Evolutionary conservation across 2,113 vertebrate species (phyloP).

Genomic region (Erythrolamprus reginae): DNA sequence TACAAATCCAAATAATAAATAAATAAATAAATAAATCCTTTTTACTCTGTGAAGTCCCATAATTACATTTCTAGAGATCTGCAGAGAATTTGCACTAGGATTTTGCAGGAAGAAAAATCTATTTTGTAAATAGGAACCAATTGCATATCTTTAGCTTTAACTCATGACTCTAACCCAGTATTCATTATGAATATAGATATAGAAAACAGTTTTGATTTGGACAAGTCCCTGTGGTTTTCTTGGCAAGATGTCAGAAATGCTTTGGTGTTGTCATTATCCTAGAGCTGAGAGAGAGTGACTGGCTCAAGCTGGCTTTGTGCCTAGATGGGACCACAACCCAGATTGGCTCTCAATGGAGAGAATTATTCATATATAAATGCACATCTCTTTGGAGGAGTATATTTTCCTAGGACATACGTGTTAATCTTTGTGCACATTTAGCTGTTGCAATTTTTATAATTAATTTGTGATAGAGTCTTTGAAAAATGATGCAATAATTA

Average conservation of each 20-base stretch:
- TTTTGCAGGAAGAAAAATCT: neutral
- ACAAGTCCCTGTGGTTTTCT: neutral
- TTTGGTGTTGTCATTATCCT: neutral
- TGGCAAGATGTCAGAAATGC: neutral
- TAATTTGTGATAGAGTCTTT: neutral
- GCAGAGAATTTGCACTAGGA: neutral
- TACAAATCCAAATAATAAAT: no score
- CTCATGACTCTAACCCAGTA: neutral
- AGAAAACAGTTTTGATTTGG: neutral
- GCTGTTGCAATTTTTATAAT: neutral
- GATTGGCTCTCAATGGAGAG: neutral
- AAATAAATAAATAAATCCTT: no score
- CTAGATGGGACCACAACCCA: neutral
- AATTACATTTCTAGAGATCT: neutral
- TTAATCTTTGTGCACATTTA: neutral
- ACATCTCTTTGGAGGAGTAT: constrained; percentile 11
- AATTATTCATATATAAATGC: constrained; percentile 27
- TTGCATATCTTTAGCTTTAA: neutral
- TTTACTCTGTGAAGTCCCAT: neutral
- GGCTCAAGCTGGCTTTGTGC: neutral
- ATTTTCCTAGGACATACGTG: neutral
- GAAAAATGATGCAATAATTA: neutral
- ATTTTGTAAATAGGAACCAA: neutral
- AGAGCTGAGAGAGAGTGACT: neutral
- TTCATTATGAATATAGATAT: neutral